Base-by-base conservation (phyloP, 2,888 invertebrate species). In the Orthosia gracilis region DNA sequence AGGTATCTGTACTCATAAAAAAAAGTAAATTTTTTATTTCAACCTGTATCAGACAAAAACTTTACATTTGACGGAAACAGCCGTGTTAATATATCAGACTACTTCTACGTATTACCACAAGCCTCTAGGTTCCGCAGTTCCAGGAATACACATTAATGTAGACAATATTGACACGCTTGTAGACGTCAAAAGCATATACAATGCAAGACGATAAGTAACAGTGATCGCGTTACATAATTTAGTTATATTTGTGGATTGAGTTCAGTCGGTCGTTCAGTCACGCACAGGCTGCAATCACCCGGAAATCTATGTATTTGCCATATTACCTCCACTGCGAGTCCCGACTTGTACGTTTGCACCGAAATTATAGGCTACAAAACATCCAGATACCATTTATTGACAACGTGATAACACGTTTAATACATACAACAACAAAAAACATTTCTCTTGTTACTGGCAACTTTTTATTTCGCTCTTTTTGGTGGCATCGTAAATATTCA, bases 281-380 rank as follows among this genome's bases (percentile, higher is more conserved):
- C 92, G 92, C 90, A 91, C 90, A 84, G 74, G 49, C 74, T 85
- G 89, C 89, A 90, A 90, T 92, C 91, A 86, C 80, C 87, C 90
- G 91, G 91, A 91, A 91, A 92, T 90, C 91, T 92, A 91, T 91
- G 90, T 91, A 92, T 86, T 92, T 87, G 83, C 89, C 89, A 89
- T 89, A 91, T 91, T 90, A 90, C 90, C 87, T 79, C 52, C 61
- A 55, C 78, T 80, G 15, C 76, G 76, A 76, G 63, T 69, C 76
- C 76, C 74, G 65, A 78, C 65, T 80, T 69, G 47, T 74, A 83
- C 78, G 66, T 78, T 83, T 80, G 72, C 75, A 80, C 50, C 52
- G 12, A 87, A 85, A 87, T 87, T 86, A 86, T 70, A 64, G 69
- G 50, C 63, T 63, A 80, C 83, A 81, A 87, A 85, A 83, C 71